Base-by-base conservation (phyloP, 2,113 vertebrate species). In the Rattus rattus region DNA sequence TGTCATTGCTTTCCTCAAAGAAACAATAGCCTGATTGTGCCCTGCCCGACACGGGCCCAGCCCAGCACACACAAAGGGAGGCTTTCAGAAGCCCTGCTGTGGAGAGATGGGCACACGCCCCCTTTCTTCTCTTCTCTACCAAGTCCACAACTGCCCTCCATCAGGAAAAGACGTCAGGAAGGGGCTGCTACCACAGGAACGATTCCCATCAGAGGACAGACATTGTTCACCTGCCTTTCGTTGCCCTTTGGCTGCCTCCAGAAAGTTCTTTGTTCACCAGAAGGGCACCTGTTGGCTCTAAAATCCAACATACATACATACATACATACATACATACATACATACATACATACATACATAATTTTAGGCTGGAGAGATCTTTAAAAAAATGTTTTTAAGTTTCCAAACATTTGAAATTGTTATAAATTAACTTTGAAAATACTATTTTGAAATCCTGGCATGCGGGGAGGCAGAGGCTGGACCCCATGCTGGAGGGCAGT, bases 21-120 rank as follows among this genome's bases (percentile, higher is more conserved):
- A 98, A 99, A 99, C 99, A 99, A 99, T 99, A 98, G 98, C 54
- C 85, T 92, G 98, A 99, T 99, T 99, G 99, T 99, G 98, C 98
- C 96, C 98, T 97, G 98, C 98, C 95, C 98, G 99, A 99, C 98
- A 98, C 39, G 96, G 98, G 98, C 98, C 98, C 98, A 98, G 98
- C 98, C 98, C 88, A 36, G 98, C 94, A 88, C 96, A 98, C 98
- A 99, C 99, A 99, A 99, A 99, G 99, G 87, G 47, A 0, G 12
- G 98, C 99, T 99, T 99, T 99, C 98, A 99, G 88, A 65, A 96
- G 96, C 85, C 0, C 69, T 1, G 0, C 61, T 90, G 61, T 90
- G 80, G 95, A 95, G 95, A 95, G 0, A 4, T 10, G 91, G 39
- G 92, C 59, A 20, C 33, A 19, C 13, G 5, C 89, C 88, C 90